Evolutionary conservation across 2,888 invertebrate species (phyloP).

Genomic region (Cinara cedri): DNA sequence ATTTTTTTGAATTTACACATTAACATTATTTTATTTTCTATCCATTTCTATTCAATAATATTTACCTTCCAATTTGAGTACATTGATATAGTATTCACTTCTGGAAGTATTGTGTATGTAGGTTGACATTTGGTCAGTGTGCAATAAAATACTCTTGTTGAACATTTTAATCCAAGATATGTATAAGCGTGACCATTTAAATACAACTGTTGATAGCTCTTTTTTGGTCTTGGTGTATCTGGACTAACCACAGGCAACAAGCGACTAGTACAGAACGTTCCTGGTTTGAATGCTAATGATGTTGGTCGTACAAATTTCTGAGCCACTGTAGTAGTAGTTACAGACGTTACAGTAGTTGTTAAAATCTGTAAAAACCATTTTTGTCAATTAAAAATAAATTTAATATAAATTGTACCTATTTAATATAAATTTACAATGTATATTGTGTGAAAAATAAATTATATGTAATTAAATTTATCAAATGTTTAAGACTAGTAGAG

Average conservation of each 20-base stretch:
- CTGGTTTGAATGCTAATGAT: constrained; percentile 82
- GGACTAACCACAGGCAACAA: constrained; percentile 86
- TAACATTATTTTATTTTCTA: neutral
- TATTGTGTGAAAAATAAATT: neutral
- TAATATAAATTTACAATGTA: too few relatives aligned
- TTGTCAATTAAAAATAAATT: neutral
- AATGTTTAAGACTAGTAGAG: too few relatives aligned
- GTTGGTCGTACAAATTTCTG: constrained; percentile 71
- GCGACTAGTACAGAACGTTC: constrained; percentile 79
- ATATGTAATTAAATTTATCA: too few relatives aligned
- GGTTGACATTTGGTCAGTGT: constrained; percentile 93
- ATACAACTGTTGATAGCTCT: constrained; percentile 86
- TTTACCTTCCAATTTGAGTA: constrained; percentile 92
- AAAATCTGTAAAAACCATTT: constrained; percentile 31
- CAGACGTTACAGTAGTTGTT: constrained; percentile 26
- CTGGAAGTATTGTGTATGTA: constrained; percentile 81
- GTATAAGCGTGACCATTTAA: constrained; percentile 91
- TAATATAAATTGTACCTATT: too few relatives aligned
- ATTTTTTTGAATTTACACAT: neutral
- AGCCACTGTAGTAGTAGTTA: constrained; percentile 16
- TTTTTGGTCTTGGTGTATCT: constrained; percentile 87
- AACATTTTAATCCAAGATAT: constrained; percentile 87
- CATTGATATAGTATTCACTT: constrained; percentile 90
- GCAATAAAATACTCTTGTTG: constrained; percentile 89
- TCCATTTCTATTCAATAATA: neutral